These are phyloP conservation scores for Macrophya alboannulata DNA, from an alignment of 2,888 invertebrate genomes.

Conservation along the genomic window DNA sequence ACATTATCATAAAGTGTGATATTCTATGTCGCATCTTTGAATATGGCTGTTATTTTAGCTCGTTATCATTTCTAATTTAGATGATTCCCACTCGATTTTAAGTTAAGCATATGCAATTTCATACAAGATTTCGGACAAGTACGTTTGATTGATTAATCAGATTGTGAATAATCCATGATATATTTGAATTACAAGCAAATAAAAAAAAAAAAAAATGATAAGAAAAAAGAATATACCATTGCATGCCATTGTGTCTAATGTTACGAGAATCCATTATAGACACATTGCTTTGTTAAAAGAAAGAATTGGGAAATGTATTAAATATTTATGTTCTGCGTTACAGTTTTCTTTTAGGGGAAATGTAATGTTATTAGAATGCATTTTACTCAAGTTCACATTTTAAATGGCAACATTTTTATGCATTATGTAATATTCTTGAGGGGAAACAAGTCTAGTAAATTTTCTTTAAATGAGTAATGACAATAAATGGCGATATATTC, in stretches of 20 bases:
- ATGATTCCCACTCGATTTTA: neutral
- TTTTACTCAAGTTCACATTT: slow-evolving; percentile 3
- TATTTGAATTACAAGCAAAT: neutral
- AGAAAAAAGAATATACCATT: neutral
- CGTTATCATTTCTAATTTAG: neutral
- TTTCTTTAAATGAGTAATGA: neutral
- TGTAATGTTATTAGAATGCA: neutral
- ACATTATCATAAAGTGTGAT: neutral
- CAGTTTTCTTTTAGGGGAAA: neutral
- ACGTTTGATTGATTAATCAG: neutral
- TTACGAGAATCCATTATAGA: neutral
- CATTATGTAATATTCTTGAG: neutral
- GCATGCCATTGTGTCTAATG: neutral
- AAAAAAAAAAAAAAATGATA: neutral
- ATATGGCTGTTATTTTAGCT: slow-evolving; percentile 23
- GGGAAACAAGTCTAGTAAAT: neutral
- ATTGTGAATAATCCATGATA: neutral
- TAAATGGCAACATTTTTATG: slow-evolving; percentile 26
- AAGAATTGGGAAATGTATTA: too few relatives aligned
- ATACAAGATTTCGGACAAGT: neutral
- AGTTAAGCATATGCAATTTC: too few relatives aligned
- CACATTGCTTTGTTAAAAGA: too few relatives aligned
- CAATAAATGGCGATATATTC: slow-evolving; percentile 19
- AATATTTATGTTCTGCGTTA: neutral
- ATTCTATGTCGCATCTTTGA: neutral